A percentile compares a stretch with the other conserved stretches of the same genome.
Evolutionary conservation across 2,888 invertebrate species (phyloP).

Genomic region (Anorthoa munda): DNA sequence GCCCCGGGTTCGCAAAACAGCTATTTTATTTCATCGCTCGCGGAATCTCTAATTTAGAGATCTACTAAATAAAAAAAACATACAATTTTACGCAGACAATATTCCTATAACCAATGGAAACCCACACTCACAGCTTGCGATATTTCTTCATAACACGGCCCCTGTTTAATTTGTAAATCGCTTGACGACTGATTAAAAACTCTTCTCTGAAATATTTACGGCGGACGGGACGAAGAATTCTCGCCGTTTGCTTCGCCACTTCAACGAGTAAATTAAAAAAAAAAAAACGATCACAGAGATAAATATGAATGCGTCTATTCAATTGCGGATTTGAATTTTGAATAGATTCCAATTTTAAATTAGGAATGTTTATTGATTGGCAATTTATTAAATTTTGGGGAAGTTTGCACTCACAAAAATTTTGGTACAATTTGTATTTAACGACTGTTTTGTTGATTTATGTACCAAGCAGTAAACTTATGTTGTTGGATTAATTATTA

Average conservation of each 20-base stretch:
- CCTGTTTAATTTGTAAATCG: constrained; percentile 91
- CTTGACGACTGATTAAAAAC: constrained; percentile 91
- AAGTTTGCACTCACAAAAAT: neutral
- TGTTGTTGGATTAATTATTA: too few species aligned
- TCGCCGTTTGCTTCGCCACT: constrained; percentile 62
- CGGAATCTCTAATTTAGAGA: neutral
- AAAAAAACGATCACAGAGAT: constrained; percentile 55
- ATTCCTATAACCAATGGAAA: constrained; percentile 72
- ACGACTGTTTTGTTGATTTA: neutral
- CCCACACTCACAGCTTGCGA: constrained; percentile 74
- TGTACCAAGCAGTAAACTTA: too few species aligned
- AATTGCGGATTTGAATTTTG: constrained; percentile 53
- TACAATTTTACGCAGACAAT: neutral
- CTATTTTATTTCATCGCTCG: neutral
- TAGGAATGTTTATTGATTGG: constrained; percentile 35
- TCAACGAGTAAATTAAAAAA: constrained; percentile 67
- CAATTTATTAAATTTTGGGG: neutral
- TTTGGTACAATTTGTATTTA: neutral
- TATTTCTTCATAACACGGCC: constrained; percentile 90
- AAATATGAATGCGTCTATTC: constrained; percentile 57
- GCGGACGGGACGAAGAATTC: constrained; percentile 69
- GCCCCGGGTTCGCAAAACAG: neutral
- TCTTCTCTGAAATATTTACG: constrained; percentile 89
- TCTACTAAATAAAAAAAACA: neutral
- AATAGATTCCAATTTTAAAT: constrained; percentile 35